These are phyloP conservation scores for Temnothorax nylanderi DNA, from an alignment of 1,140 invertebrate species.

Conservation along the genomic window DNA sequence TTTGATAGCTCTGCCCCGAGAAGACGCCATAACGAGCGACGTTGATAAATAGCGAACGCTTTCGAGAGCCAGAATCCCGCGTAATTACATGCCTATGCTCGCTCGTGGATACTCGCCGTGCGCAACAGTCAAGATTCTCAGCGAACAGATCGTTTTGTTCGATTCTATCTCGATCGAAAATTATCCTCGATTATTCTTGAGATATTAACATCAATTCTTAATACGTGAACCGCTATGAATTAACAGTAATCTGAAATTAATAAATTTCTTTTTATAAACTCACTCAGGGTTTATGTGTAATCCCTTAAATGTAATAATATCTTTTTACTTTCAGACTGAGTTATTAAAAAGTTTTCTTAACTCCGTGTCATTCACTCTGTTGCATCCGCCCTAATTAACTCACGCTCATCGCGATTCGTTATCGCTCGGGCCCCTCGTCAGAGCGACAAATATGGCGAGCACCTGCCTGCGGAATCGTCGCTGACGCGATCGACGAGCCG, in stretches of 20 bases:
- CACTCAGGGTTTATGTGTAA: not conserved
- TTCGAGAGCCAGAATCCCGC: slow-evolving; percentile 67
- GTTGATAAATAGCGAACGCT: slow-evolving; percentile 75
- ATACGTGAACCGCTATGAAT: not conserved
- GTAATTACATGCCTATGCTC: slow-evolving; percentile 73
- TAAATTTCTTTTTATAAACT: not conserved
- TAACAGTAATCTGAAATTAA: not conserved
- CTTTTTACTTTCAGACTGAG: not conserved
- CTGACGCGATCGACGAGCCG: slow-evolving; percentile 22
- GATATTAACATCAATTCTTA: not conserved
- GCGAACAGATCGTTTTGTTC: slow-evolving; percentile 18
- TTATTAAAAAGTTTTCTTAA: slow-evolving; percentile 1
- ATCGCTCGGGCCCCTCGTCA: not conserved
- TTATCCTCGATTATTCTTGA: slow-evolving; percentile 13
- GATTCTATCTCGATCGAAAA: slow-evolving; percentile 28
- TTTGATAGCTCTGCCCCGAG: slow-evolving; percentile 4
- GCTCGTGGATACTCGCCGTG: slow-evolving; percentile 57
- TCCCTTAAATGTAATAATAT: not conserved
- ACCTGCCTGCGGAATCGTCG: slow-evolving; percentile 32
- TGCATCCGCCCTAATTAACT: slow-evolving; percentile 39
- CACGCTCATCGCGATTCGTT: not conserved
- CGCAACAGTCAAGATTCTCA: slow-evolving; percentile 29
- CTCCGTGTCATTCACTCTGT: not conserved
- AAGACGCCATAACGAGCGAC: slow-evolving; percentile 73
- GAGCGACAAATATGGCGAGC: slow-evolving; percentile 14